phyloP scores from a whole-genome alignment of 2,113 vertebrate genomes.

The Pristiophorus japonicus region DNA sequence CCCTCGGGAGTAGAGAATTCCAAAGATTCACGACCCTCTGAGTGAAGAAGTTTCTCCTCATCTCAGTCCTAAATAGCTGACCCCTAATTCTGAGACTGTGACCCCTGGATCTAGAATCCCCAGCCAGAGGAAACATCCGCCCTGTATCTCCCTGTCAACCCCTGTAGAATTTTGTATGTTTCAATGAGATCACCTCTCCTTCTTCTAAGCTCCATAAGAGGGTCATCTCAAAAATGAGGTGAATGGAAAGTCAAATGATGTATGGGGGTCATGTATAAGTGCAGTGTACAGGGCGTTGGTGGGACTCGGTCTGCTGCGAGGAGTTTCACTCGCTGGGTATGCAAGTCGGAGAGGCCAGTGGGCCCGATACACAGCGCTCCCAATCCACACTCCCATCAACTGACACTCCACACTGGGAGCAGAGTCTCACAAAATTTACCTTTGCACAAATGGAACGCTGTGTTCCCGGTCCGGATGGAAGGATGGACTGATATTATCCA shows the following conservation, averaged over 20 bases:
- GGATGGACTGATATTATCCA: not conserved
- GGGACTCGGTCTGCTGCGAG: not conserved
- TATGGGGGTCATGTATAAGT: not conserved
- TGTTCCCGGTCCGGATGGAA: not conserved
- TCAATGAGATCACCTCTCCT: too few species aligned
- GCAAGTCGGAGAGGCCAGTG: not conserved
- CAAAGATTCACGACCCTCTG: too few species aligned
- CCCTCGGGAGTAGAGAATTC: too few species aligned
- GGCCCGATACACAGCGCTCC: not conserved
- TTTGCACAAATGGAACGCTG: not conserved
- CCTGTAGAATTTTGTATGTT: too few species aligned
- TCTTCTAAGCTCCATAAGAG: too few species aligned
- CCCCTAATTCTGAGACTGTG: too few species aligned
- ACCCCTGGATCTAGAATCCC: too few species aligned
- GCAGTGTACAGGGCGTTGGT: not conserved
- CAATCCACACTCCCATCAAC: not conserved
- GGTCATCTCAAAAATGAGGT: not conserved
- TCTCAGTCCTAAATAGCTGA: too few species aligned
- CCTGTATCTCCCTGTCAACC: too few species aligned
- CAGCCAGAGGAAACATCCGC: too few species aligned
- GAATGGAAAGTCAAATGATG: not conserved
- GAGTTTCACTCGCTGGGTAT: not conserved
- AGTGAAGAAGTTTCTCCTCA: too few species aligned
- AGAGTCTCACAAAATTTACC: not conserved
- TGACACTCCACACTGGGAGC: not conserved